Evolutionary conservation across 1,140 invertebrate species (phyloP), one percentile per base, ranked within the genome.

Genomic region (Lepidostoma basale): DNA sequence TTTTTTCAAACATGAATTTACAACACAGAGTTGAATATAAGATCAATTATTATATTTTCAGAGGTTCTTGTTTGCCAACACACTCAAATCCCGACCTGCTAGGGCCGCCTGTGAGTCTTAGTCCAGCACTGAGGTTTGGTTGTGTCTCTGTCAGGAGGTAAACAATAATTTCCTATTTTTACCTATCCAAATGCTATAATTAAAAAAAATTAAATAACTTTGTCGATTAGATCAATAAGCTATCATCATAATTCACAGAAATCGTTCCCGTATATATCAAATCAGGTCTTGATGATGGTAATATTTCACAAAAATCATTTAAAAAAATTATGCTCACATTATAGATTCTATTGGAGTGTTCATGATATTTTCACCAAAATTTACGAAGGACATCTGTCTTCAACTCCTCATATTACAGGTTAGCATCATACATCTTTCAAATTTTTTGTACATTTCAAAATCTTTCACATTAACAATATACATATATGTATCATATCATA

Each of bases 71-170:
- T 70, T 75, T 90, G 70, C 89, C 90, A 1, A 91, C 90, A 62
- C 89, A 90, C 76, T 84, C 85, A 2, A 83, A 83, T 70, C 90
- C 90, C 0, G 88, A 92, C 70, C 80, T 92, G 22, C 74, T 88
- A 20, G 88, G 88, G 0, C 85, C 85, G 16, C 87, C 90, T 0
- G 85, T 88, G 65, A 90, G 88, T 36, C 77, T 91, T 73, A 90
- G 88, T 73, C 87, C 88, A 1, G 87, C 88, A 67, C 78, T 92
- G 8, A 80, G 88, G 3, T 90, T 89, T 74, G 87, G 88, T 18
- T 88, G 87, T 73, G 75, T 89, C 1, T 89, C 87, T 40, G 85
- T 89, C 1, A 78, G 88, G 12, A 82, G 76, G 84, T 86, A 75
- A 76, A 36, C n/a, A n/a, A n/a, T n/a, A n/a, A n/a, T n/a, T n/a